Conservation (phyloP, 2,888 invertebrate genomes). For the Drosophila rellima region DNA sequence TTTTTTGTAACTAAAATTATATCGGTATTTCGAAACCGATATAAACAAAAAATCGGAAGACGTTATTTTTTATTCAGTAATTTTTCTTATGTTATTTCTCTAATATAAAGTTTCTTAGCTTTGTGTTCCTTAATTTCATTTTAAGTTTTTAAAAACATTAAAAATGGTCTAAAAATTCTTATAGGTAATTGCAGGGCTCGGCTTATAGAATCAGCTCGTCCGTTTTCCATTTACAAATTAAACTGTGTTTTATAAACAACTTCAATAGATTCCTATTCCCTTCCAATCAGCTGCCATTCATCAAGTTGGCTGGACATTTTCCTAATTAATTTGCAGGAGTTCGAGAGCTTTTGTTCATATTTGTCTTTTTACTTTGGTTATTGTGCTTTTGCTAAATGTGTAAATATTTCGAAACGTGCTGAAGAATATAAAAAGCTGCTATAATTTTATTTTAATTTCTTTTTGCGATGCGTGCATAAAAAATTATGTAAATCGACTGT, state of each 20-base stretch:
- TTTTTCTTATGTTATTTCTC: too few species aligned
- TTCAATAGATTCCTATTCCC: not conserved
- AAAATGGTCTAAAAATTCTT: too few species aligned
- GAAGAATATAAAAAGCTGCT: slow-evolving; percentile 43
- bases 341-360: slow-evolving; percentile 13
- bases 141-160: too few species aligned
- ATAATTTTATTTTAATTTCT: slow-evolving; percentile 32
- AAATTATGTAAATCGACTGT: slow-evolving; percentile 61
- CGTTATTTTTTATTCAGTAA: too few species aligned
- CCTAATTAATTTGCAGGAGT: slow-evolving; percentile 33
- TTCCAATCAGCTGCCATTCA: not conserved
- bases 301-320: not conserved
- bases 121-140: too few species aligned
- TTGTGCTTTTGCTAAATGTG: slow-evolving; percentile 20
- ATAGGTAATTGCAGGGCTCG: too few species aligned
- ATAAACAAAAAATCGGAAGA: too few species aligned
- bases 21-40: too few species aligned
- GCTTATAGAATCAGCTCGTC: too few species aligned
- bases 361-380: slow-evolving; percentile 47
- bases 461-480: slow-evolving; percentile 42
- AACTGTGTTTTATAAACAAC: not conserved
- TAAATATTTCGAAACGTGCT: slow-evolving; percentile 55
- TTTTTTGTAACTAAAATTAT: too few species aligned
- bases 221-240: too few species aligned
- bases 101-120: too few species aligned